Evolutionary conservation across 2,888 invertebrate species (phyloP).

Genomic region (Lydus trimaculatus): DNA sequence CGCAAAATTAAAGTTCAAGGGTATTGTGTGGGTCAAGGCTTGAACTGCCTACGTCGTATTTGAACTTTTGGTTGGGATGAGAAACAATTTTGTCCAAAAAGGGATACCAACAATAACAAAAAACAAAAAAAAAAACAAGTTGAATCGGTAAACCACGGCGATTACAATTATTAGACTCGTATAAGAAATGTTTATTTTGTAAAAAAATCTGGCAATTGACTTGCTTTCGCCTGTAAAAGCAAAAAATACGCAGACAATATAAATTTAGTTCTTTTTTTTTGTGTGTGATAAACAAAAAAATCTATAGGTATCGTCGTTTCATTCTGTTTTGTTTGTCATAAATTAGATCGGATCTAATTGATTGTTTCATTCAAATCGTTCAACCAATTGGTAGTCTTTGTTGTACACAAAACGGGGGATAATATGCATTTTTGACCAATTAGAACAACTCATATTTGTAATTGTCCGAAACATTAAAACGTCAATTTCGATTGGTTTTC

Average conservation of each 20-base stretch:
- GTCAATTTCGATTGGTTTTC: too few relatives aligned
- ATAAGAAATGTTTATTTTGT: neutral
- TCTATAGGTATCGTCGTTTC: neutral
- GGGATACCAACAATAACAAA: neutral
- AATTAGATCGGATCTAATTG: too few relatives aligned
- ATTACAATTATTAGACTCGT: neutral
- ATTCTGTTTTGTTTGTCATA: too few relatives aligned
- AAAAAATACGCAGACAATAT: neutral
- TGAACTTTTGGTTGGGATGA: neutral
- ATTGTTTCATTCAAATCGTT: too few relatives aligned
- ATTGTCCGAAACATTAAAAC: too few relatives aligned
- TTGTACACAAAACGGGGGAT: too few relatives aligned
- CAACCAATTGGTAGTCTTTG: too few relatives aligned
- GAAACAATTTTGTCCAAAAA: neutral
- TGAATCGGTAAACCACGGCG: neutral
- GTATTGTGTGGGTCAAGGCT: slow-evolving; percentile 53
- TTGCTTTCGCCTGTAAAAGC: neutral
- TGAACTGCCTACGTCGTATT: slow-evolving; percentile 31
- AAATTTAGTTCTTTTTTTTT: neutral
- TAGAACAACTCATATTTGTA: too few relatives aligned
- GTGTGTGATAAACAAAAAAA: neutral
- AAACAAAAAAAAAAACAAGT: neutral
- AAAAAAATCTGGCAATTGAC: neutral
- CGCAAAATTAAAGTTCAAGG: slow-evolving; percentile 50
- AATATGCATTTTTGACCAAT: too few relatives aligned